Conservation (phyloP, 2,888 invertebrate species). For the Glaucopsyche alexis region DNA sequence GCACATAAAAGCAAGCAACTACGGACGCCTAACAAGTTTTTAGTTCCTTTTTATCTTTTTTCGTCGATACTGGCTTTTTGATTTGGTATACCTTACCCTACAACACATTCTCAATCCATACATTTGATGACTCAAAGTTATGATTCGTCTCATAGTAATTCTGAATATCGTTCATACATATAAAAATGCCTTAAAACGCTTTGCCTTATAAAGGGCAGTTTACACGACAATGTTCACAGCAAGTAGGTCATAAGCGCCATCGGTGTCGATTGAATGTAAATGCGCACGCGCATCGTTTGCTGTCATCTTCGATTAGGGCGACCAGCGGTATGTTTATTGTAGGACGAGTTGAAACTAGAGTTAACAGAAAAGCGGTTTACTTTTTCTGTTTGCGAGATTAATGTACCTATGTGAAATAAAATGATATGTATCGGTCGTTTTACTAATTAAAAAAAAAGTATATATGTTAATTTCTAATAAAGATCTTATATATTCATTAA, state of each 20-base stretch:
- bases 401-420: neutral
- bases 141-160: too few relatives aligned
- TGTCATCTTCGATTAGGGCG: constrained; percentile 54
- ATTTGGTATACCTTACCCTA: too few relatives aligned
- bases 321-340: constrained; percentile 36
- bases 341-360: neutral
- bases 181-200: neutral
- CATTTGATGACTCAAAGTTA: too few relatives aligned
- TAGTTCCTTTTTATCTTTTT: too few relatives aligned
- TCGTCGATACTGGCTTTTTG: too few relatives aligned
- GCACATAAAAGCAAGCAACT: too few relatives aligned
- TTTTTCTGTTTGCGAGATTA: neutral
- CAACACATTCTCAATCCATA: too few relatives aligned
- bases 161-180: neutral
- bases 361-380: neutral
- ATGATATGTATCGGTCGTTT: neutral
- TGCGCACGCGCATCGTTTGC: constrained; percentile 55
- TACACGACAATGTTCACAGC: constrained; percentile 35
- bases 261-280: constrained; percentile 69
- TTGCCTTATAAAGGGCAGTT: constrained; percentile 33
- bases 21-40: too few relatives aligned
- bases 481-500: too few relatives aligned
- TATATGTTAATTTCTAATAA: too few relatives aligned
- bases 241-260: constrained; percentile 60
- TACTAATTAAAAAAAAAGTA: too few relatives aligned